These are phyloP conservation scores for Microtus montanus DNA, from an alignment of 2,113 vertebrate genomes.

Conservation along the genomic window DNA sequence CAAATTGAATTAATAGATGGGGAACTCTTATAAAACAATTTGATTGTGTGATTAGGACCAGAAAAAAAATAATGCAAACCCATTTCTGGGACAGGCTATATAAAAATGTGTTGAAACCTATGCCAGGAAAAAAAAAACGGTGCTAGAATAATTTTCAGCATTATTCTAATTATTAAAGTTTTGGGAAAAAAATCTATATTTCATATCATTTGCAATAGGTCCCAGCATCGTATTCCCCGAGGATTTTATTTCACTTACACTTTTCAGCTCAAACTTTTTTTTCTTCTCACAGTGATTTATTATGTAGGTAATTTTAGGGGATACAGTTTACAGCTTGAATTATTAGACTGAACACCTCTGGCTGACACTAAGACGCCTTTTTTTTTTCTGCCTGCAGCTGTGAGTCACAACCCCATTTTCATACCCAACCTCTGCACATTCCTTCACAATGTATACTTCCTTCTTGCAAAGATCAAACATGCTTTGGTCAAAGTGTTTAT, in stretches of 20 bases:
- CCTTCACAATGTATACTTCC: constrained; percentile 87
- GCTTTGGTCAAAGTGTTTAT: constrained; percentile 81
- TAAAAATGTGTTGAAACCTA: constrained; percentile 4
- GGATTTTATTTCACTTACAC: constrained; percentile 64
- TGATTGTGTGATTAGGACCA: neutral
- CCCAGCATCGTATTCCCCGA: constrained; percentile 73
- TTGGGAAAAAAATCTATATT: constrained; percentile 74
- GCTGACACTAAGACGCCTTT: constrained; percentile 87
- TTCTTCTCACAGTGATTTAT: constrained; percentile 86
- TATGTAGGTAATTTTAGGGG: constrained; percentile 87
- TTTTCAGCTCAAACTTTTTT: constrained; percentile 79
- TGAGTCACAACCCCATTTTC: constrained; percentile 87
- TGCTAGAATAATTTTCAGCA: constrained; percentile 70
- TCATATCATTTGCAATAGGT: constrained; percentile 77
- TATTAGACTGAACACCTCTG: constrained; percentile 89
- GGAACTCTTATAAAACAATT: constrained; percentile 58
- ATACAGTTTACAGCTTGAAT: constrained; percentile 89
- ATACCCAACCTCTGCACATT: constrained; percentile 83
- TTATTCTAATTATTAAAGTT: constrained; percentile 71
- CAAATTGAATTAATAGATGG: constrained; percentile 37
- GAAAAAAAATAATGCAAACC: constrained; percentile 3
- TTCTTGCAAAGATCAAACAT: constrained; percentile 86
- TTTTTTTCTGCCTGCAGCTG: constrained; percentile 87
- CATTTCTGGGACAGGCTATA: constrained; percentile 2
- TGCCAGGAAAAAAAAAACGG: constrained; percentile 4